Conservation (phyloP, 2,113 vertebrate species). For the Haplotaxodon microlepis region DNA sequence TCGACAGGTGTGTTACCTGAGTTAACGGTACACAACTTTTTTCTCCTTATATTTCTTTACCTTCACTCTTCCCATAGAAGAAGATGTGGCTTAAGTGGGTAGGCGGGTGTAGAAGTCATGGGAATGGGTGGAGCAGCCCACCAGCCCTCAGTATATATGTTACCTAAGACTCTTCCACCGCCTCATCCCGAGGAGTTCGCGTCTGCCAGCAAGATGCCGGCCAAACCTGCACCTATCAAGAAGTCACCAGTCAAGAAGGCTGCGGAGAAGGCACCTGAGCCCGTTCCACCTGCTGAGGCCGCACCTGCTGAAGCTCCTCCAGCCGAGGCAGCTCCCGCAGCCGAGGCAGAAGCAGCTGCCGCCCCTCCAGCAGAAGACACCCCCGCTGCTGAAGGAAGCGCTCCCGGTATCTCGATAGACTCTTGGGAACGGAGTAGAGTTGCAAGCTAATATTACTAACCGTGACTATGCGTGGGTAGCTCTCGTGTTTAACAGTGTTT, state of each 20-base stretch:
- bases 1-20: background rate
- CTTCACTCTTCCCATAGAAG: background rate
- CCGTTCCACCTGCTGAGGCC: slow-evolving; percentile 6
- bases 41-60: background rate
- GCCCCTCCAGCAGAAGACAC: background rate
- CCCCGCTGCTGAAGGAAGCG: slow-evolving; percentile 11
- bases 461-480: background rate
- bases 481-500: background rate
- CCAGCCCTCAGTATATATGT: slow-evolving; percentile 45
- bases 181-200: slow-evolving; percentile 10
- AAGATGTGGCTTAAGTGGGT: background rate
- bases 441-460: background rate
- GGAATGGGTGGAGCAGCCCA: slow-evolving; percentile 52
- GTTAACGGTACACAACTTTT: background rate
- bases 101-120: background rate
- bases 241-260: slow-evolving; percentile 62
- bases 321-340: background rate
- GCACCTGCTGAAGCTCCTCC: background rate
- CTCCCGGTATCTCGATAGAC: slow-evolving; percentile 25
- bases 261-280: slow-evolving; percentile 34
- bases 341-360: background rate
- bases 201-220: slow-evolving; percentile 42
- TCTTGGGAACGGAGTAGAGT: background rate
- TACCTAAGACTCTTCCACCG: background rate
- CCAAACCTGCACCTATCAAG: slow-evolving; percentile 57